These are phyloP conservation scores for Micromussa lordhowensis DNA, from an alignment of 92 coral and sea anemone species.

Conservation along the genomic window DNA sequence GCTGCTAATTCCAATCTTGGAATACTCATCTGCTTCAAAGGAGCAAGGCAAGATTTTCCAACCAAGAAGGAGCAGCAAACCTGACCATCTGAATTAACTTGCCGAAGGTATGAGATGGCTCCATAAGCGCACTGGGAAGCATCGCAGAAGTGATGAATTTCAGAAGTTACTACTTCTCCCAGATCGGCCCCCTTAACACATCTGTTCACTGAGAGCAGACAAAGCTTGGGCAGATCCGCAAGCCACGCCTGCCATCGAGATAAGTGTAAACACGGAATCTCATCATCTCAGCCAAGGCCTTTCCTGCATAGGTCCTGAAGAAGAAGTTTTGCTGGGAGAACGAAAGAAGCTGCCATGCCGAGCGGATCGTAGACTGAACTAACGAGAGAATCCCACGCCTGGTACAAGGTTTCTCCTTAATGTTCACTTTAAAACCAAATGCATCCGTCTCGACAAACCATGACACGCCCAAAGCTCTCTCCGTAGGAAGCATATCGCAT, in stretches of 20 bases:
- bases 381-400: too few relatives aligned
- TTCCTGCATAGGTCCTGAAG: too few relatives aligned
- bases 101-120: conserved; percentile 11
- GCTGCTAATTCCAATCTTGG: conserved; percentile 38
- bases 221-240: conserved; percentile 28
- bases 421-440: not conserved
- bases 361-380: too few relatives aligned
- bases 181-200: not conserved
- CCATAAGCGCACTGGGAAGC: conserved; percentile 15
- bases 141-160: conserved; percentile 4
- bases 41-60: conserved; percentile 33
- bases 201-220: conserved; percentile 27
- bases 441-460: conserved; percentile 59
- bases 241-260: conserved; percentile 49
- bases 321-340: too few relatives aligned
- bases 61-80: too few relatives aligned
- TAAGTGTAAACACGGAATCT: not conserved
- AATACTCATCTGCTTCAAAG: not conserved
- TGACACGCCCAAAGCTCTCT: conserved; percentile 61
- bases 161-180: too few relatives aligned
- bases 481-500: conserved; percentile 27
- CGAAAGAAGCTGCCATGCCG: too few relatives aligned
- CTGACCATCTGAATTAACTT: not conserved
- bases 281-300: too few relatives aligned
- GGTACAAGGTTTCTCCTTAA: too few relatives aligned